Evolutionary conservation across 2,113 vertebrate species (phyloP).

Genomic region (Acanthochromis polyacanthus): DNA sequence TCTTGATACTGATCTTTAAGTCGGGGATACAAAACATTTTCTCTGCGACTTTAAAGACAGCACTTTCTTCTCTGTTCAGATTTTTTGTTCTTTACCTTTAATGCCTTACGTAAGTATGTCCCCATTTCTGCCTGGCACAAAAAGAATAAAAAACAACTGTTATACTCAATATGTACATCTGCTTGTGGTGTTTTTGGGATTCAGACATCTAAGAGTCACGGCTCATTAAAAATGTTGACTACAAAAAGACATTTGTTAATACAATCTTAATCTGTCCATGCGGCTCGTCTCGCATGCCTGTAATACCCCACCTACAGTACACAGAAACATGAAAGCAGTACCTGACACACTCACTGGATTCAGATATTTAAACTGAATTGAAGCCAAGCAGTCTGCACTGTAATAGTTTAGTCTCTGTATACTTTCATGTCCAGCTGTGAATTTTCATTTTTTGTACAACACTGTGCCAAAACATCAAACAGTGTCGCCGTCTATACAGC

Average conservation of each 20-base stretch:
- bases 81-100: conserved; percentile 3
- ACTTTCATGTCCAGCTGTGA: conserved; percentile 43
- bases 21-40: not conserved
- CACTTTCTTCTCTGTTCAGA: not conserved
- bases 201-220: not conserved
- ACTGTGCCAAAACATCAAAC: conserved; percentile 62
- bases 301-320: not conserved
- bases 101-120: not conserved
- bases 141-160: not conserved
- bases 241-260: conserved; percentile 1
- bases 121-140: not conserved
- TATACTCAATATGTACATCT: not conserved
- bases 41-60: not conserved
- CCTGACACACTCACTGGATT: conserved; percentile 20
- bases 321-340: conserved; percentile 1
- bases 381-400: conserved; percentile 40
- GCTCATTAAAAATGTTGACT: conserved; percentile 3
- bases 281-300: not conserved
- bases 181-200: not conserved
- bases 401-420: conserved; percentile 9
- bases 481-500: conserved; percentile 55
- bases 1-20: not conserved
- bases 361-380: conserved; percentile 11
- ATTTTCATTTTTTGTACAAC: not conserved
- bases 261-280: not conserved